Percentiles rank a stretch among this genome's conserved stretches.
Evolutionary conservation across 2,888 invertebrate species (phyloP).

Genomic region (Trichopria drosophilae): DNA sequence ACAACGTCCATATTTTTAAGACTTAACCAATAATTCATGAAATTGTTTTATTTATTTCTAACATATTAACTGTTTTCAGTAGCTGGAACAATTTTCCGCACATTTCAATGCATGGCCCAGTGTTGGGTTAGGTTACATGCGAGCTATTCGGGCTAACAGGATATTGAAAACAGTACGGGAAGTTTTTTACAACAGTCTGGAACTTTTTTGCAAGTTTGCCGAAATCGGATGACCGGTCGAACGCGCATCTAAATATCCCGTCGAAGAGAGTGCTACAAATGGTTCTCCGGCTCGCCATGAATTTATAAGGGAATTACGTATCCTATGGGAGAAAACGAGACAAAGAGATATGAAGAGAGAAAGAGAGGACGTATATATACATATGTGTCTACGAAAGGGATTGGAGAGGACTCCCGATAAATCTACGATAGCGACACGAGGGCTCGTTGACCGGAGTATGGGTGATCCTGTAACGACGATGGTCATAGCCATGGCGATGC

Average conservation of each 20-base stretch:
- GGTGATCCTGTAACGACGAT: constrained; percentile 37
- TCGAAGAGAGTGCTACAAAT: constrained; percentile 34
- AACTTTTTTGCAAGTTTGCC: constrained; percentile 16
- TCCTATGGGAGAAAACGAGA: constrained; percentile 16
- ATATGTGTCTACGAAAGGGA: constrained; percentile 1
- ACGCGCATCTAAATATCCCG: constrained; percentile 15
- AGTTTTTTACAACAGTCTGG: background rate
- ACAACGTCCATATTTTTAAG: no score
- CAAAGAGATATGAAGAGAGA: constrained; percentile 21
- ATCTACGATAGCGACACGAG: constrained; percentile 40
- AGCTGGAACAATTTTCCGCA: no score
- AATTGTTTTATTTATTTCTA: no score
- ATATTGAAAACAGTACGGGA: no score
- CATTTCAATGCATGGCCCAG: no score
- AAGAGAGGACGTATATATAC: constrained; percentile 17
- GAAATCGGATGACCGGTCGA: constrained; percentile 3
- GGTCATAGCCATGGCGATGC: constrained; percentile 20
- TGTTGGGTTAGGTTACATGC: no score
- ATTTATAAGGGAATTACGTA: constrained; percentile 47
- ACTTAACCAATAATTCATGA: no score
- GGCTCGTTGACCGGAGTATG: constrained; percentile 32
- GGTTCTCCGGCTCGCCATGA: constrained; percentile 41
- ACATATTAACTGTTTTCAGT: no score
- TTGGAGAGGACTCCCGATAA: constrained; percentile 43
- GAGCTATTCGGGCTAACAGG: no score